Percentiles rank a stretch among this genome's conserved stretches.
phyloP scores from a whole-genome alignment of 2,113 vertebrate genomes.

The Hyaena hyaena region DNA sequence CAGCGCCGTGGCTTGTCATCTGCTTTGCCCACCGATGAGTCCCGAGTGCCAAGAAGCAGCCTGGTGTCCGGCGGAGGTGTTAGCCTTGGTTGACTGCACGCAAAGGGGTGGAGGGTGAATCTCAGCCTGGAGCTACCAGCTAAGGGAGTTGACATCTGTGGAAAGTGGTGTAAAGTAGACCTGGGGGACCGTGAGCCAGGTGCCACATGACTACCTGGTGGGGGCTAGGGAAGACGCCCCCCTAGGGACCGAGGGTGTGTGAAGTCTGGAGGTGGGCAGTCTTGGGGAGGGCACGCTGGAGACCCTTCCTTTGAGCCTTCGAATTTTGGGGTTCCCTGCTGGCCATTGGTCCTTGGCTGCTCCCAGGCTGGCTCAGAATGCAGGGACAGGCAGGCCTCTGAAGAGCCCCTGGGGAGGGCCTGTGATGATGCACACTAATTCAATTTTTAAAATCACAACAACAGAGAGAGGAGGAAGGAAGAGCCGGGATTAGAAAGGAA shows the following conservation, averaged over 20 bases:
- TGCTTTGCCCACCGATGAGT: background rate
- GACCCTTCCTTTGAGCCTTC: background rate
- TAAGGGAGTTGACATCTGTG: background rate
- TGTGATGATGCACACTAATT: background rate
- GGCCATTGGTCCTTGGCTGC: background rate
- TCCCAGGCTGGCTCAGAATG: background rate
- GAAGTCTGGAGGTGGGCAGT: background rate
- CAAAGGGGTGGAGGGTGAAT: too few species aligned
- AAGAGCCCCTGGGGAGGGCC: background rate
- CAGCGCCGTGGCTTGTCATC: fast-evolving
- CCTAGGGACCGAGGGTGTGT: background rate
- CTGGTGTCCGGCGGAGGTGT: background rate
- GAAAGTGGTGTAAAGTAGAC: background rate
- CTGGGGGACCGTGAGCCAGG: background rate
- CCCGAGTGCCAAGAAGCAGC: background rate
- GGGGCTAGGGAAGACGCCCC: background rate
- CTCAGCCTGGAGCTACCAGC: background rate
- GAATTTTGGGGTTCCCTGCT: background rate
- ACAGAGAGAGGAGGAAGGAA: background rate
- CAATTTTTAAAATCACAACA: background rate
- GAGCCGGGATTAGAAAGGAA: background rate
- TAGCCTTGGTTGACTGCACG: background rate
- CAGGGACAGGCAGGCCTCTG: background rate
- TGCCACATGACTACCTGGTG: fast-evolving
- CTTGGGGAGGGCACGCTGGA: background rate